These are phyloP conservation scores for Cyphomyrus plagiostoma DNA, from an alignment of 2,113 vertebrate genomes.

Conservation along the genomic window DNA sequence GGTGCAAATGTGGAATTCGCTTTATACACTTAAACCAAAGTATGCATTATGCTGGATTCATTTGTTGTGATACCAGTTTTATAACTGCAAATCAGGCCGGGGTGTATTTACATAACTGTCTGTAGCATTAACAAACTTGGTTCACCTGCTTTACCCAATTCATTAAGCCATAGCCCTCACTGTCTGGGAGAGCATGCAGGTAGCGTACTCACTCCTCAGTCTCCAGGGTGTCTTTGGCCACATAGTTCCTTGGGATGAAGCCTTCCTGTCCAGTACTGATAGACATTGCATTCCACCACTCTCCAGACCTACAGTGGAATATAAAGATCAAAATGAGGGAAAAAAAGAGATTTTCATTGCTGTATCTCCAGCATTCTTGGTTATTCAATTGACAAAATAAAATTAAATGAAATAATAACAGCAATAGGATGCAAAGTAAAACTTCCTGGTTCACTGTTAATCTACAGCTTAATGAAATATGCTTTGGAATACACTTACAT, in stretches of 20 bases:
- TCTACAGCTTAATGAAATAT: not conserved
- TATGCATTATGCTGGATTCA: not conserved
- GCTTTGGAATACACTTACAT: not conserved
- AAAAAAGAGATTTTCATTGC: not conserved
- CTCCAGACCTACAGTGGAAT: conserved; percentile 65
- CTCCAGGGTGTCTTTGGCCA: conserved; percentile 80
- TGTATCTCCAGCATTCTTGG: not conserved
- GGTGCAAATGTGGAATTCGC: not conserved
- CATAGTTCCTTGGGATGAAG: conserved; percentile 91
- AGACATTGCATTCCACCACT: conserved; percentile 81
- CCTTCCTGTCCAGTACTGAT: conserved; percentile 64
- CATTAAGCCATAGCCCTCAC: not conserved
- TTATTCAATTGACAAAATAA: not conserved
- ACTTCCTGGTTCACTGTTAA: not conserved
- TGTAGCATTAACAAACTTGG: not conserved
- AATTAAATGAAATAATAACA: not conserved
- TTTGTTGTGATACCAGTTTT: not conserved
- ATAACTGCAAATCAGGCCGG: not conserved
- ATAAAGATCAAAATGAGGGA: not conserved
- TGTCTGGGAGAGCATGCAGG: too few relatives aligned
- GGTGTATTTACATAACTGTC: not conserved
- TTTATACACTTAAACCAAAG: not conserved
- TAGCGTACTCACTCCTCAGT: conserved; percentile 81
- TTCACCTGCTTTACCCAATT: not conserved
- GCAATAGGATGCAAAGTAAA: not conserved